These are phyloP conservation scores for Euproctis similis DNA, from an alignment of 2,888 invertebrate species.

Conservation along the genomic window DNA sequence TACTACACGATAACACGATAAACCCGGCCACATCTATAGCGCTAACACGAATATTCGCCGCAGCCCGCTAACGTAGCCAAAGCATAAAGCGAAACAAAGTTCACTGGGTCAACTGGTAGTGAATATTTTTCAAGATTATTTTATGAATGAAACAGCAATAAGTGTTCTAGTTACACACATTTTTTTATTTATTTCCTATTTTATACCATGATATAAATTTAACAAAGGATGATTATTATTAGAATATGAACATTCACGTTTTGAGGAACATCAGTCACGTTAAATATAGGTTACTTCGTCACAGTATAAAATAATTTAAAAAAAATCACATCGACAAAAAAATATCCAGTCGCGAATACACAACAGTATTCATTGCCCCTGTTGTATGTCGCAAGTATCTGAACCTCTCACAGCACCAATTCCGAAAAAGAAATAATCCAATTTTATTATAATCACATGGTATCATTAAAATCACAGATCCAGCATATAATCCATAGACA, in stretches of 20 bases:
- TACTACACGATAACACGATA: too few species aligned
- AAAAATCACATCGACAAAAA: conserved; percentile 44
- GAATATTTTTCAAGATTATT: too few species aligned
- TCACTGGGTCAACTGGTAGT: too few species aligned
- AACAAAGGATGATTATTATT: conserved; percentile 67
- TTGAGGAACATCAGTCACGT: conserved; percentile 68
- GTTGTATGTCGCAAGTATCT: conserved; percentile 63
- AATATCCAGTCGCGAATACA: conserved; percentile 52
- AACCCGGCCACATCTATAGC: too few species aligned
- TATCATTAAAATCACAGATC: too few species aligned
- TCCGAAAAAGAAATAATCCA: conserved; percentile 42
- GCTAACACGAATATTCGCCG: too few species aligned
- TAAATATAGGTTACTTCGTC: conserved; percentile 50
- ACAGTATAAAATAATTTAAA: conserved; percentile 52
- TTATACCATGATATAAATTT: conserved; percentile 69
- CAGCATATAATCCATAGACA: too few species aligned
- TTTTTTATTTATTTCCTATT: conserved; percentile 68
- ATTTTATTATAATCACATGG: conserved; percentile 20
- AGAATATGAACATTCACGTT: conserved; percentile 48
- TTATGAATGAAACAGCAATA: conserved; percentile 55
- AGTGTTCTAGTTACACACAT: conserved; percentile 70
- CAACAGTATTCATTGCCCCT: conserved; percentile 36
- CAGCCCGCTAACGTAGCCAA: too few species aligned
- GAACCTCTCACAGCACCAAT: conserved; percentile 71
- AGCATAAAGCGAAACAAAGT: too few species aligned